Evolutionary conservation across 2,888 invertebrate genomes (phyloP).

Genomic region (Aphrophora alni): DNA sequence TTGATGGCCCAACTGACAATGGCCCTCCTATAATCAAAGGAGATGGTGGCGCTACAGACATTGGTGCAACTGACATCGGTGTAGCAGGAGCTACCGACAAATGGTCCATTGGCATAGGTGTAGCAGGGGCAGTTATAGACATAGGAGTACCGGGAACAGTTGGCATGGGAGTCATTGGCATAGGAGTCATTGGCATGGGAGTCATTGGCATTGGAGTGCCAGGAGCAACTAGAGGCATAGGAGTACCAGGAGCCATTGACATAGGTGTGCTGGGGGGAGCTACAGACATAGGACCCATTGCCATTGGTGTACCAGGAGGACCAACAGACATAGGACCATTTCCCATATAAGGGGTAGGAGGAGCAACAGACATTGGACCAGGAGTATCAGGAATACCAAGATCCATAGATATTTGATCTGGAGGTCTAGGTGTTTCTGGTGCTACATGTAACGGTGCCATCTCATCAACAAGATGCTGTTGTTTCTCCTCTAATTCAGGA

Average conservation of each 20-base stretch:
- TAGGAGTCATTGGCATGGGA: slow-evolving; percentile 36
- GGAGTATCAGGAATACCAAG: slow-evolving; percentile 30
- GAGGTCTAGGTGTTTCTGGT: slow-evolving; percentile 31
- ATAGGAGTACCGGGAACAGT: slow-evolving; percentile 57
- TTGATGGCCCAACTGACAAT: slow-evolving; percentile 42
- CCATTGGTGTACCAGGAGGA: slow-evolving; percentile 22
- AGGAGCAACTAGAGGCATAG: slow-evolving; percentile 29
- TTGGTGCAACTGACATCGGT: slow-evolving; percentile 47
- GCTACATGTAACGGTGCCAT: slow-evolving; percentile 42
- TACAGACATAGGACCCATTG: slow-evolving; percentile 34
- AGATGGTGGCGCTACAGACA: slow-evolving; percentile 36
- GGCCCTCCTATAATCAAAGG: slow-evolving; percentile 40
- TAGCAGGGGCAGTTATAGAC: slow-evolving; percentile 33
- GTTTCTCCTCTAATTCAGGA: neutral
- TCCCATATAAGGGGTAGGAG: neutral
- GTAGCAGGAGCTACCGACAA: slow-evolving; percentile 54
- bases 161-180: slow-evolving; percentile 24
- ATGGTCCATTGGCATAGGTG: slow-evolving; percentile 29
- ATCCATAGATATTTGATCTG: slow-evolving; percentile 9
- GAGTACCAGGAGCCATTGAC: slow-evolving; percentile 10
- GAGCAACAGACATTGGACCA: slow-evolving; percentile 33
- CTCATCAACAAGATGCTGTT: neutral
- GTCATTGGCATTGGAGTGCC: neutral
- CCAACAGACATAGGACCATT: slow-evolving; percentile 36
- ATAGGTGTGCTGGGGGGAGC: slow-evolving; percentile 9